phyloP scores from a whole-genome alignment of 2,113 vertebrate species.

The Acinonyx jubatus region DNA sequence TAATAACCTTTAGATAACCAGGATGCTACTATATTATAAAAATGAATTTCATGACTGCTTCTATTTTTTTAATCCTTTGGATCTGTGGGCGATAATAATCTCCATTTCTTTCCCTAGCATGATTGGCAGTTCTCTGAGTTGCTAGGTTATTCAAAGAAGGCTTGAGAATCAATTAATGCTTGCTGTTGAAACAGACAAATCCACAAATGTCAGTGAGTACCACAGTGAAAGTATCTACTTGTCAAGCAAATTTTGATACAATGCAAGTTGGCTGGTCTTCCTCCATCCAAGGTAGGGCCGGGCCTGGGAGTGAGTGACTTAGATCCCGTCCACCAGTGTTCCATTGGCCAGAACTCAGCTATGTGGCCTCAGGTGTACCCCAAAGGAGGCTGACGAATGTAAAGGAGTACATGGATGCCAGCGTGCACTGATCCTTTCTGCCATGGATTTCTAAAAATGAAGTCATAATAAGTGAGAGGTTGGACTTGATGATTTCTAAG shows the following conservation, averaged over 20 bases:
- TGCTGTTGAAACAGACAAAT: not conserved
- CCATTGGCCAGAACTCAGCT: not conserved
- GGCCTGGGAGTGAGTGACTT: not conserved
- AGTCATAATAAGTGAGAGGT: not conserved
- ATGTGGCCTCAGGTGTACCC: not conserved
- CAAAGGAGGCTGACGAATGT: not conserved
- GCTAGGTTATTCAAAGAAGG: not conserved
- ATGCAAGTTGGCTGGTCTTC: not conserved
- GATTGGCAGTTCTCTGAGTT: not conserved
- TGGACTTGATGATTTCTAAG: not conserved
- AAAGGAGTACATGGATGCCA: not conserved
- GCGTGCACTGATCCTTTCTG: not conserved
- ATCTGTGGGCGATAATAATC: not conserved
- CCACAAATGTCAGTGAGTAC: not conserved
- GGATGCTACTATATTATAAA: not conserved
- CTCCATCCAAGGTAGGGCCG: not conserved
- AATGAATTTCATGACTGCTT: not conserved
- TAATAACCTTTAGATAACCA: not conserved
- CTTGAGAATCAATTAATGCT: constrained; percentile 15
- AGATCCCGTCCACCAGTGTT: rapidly evolving
- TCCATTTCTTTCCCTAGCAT: not conserved
- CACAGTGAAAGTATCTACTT: not conserved
- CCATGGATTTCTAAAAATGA: not conserved
- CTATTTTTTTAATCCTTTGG: not conserved
- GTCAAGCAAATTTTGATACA: not conserved